These are phyloP conservation scores for Choloepus didactylus DNA, from an alignment of 2,797 vertebrate genomes.

Conservation along the genomic window DNA sequence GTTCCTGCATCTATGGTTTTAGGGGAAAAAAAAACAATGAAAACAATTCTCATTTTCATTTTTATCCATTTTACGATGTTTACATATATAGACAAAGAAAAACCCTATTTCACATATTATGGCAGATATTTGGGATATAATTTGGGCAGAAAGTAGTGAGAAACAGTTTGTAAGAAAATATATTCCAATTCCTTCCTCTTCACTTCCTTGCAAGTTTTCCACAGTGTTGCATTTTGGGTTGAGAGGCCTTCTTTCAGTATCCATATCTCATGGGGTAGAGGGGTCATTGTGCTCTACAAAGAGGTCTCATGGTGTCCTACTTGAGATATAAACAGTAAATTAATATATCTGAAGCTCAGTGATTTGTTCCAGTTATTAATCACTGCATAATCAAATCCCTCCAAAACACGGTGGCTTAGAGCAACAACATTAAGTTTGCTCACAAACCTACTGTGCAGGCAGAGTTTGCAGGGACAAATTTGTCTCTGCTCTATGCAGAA, in stretches of 20 bases:
- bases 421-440: constrained; percentile 40
- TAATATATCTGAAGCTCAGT: neutral
- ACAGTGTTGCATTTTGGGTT: neutral
- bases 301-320: neutral
- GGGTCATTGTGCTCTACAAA: neutral
- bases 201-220: neutral
- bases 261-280: neutral
- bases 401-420: neutral
- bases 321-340: constrained; percentile 31
- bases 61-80: neutral
- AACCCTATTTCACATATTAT: neutral
- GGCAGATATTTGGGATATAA: constrained; percentile 38
- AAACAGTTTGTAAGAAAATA: neutral
- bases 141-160: neutral
- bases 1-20: neutral
- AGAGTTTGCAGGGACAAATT: neutral
- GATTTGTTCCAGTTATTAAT: neutral
- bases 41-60: neutral
- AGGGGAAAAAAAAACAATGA: neutral
- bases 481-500: neutral
- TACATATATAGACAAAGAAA: neutral
- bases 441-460: neutral
- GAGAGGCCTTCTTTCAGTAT: neutral
- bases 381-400: neutral
- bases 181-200: neutral